Evolutionary conservation across 2,888 invertebrate genomes (phyloP).

Genomic region (Fabriciana adippe): DNA sequence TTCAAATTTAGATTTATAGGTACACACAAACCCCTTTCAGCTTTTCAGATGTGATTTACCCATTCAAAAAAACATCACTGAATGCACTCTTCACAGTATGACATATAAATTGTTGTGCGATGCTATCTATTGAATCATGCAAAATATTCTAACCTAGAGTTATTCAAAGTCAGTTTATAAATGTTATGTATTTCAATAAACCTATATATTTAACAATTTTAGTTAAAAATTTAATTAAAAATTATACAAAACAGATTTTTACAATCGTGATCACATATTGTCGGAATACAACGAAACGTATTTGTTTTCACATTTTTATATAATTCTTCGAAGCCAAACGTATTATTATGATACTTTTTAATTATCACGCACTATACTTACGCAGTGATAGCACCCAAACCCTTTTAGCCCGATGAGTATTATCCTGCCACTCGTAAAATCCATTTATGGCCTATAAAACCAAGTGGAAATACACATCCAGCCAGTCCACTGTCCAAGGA

Average conservation of each 20-base stretch:
- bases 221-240: too few relatives aligned
- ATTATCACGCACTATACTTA: slow-evolving; percentile 54
- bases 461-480: slow-evolving; percentile 75
- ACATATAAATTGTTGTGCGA: neutral
- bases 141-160: too few relatives aligned
- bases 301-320: neutral
- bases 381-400: slow-evolving; percentile 49
- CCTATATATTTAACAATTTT: too few relatives aligned
- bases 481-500: slow-evolving; percentile 37
- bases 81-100: neutral
- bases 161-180: too few relatives aligned
- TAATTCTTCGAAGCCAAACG: slow-evolving; percentile 8
- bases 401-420: slow-evolving; percentile 80
- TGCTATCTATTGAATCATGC: neutral
- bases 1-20: neutral
- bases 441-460: slow-evolving; percentile 75
- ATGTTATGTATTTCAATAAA: too few relatives aligned
- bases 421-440: slow-evolving; percentile 75
- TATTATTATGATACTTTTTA: slow-evolving; percentile 61
- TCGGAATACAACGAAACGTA: too few relatives aligned
- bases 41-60: slow-evolving; percentile 1
- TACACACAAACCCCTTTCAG: slow-evolving; percentile 1
- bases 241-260: too few relatives aligned
- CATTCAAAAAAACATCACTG: neutral
- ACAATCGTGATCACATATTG: too few relatives aligned